phyloP scores from a whole-genome alignment of 2,888 invertebrate genomes.

The Oscheius sp. region DNA sequence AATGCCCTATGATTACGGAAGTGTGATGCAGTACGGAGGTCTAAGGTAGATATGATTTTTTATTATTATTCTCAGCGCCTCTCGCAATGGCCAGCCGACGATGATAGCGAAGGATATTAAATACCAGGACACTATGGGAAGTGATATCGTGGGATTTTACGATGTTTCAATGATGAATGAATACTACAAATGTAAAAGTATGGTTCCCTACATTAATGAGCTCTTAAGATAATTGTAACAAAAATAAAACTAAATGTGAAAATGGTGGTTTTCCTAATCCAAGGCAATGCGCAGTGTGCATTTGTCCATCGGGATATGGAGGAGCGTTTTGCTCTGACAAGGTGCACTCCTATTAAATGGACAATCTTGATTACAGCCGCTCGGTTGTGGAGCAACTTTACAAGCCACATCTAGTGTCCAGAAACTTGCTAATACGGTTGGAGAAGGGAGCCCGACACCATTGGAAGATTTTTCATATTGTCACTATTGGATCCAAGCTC shows the following conservation, averaged over 20 bases:
- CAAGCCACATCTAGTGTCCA: conserved; percentile 36
- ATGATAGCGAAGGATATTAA: conserved; percentile 50
- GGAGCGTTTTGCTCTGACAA: conserved; percentile 47
- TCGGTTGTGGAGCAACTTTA: conserved; percentile 41
- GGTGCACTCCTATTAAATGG: conserved; percentile 1
- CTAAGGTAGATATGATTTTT: conserved; percentile 20
- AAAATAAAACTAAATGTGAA: conserved; percentile 48
- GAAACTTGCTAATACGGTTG: conserved; percentile 33
- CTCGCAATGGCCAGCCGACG: conserved; percentile 46
- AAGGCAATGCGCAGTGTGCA: conserved; percentile 53
- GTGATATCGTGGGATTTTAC: conserved; percentile 56
- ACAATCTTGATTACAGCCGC: conserved; percentile 31
- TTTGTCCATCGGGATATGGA: conserved; percentile 65
- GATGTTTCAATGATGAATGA: conserved; percentile 67
- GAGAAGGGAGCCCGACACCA: conserved; percentile 35
- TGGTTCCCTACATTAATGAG: not conserved
- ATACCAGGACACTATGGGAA: conserved; percentile 58
- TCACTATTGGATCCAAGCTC: conserved; percentile 48
- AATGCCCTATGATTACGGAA: conserved; percentile 65
- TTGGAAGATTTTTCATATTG: conserved; percentile 40
- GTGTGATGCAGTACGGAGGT: conserved; percentile 60
- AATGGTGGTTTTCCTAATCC: conserved; percentile 64
- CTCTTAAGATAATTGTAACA: not conserved
- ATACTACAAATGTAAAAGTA: conserved; percentile 62
- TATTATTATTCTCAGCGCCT: conserved; percentile 36